Conservation (phyloP, 2,888 invertebrate genomes). For the Amblyjoppa fuscipennis region DNA sequence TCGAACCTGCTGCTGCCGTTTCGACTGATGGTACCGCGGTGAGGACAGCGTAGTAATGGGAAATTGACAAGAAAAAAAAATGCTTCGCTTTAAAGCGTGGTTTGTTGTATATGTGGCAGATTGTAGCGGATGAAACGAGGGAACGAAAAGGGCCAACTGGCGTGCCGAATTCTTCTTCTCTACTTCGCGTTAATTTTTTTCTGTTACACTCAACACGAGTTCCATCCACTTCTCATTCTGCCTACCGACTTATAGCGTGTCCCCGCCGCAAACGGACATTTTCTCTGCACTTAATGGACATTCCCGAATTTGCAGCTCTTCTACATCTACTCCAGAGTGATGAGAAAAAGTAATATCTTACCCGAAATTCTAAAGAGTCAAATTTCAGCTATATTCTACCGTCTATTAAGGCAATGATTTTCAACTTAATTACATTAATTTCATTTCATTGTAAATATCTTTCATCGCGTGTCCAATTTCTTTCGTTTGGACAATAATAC, state of each 20-base stretch:
- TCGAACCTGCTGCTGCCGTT: slow-evolving; percentile 26
- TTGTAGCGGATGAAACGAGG: slow-evolving; percentile 50
- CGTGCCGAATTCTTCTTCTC: slow-evolving; percentile 77
- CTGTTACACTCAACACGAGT: slow-evolving; percentile 35
- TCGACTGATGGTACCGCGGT: slow-evolving; percentile 38
- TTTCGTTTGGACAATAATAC: neutral
- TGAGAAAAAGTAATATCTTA: neutral
- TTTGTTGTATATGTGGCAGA: slow-evolving; percentile 53
- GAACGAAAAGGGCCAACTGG: slow-evolving; percentile 75
- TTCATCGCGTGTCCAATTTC: neutral
- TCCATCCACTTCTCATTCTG: slow-evolving; percentile 7
- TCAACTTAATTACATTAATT: neutral
- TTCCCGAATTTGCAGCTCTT: neutral
- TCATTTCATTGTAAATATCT: neutral
- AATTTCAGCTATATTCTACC: neutral
- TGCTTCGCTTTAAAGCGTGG: slow-evolving; percentile 76
- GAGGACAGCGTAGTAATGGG: slow-evolving; percentile 80
- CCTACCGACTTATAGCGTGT: neutral
- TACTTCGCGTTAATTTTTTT: slow-evolving; percentile 54
- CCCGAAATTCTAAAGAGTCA: neutral
- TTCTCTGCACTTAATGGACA: neutral
- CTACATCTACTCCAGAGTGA: neutral
- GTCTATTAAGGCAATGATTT: neutral
- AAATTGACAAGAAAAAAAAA: slow-evolving; percentile 79
- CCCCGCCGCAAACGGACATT: neutral